Evolutionary conservation across 2,113 vertebrate species (phyloP), one percentile per base, ranked within the genome.

Genomic region (Antigone vipio): DNA sequence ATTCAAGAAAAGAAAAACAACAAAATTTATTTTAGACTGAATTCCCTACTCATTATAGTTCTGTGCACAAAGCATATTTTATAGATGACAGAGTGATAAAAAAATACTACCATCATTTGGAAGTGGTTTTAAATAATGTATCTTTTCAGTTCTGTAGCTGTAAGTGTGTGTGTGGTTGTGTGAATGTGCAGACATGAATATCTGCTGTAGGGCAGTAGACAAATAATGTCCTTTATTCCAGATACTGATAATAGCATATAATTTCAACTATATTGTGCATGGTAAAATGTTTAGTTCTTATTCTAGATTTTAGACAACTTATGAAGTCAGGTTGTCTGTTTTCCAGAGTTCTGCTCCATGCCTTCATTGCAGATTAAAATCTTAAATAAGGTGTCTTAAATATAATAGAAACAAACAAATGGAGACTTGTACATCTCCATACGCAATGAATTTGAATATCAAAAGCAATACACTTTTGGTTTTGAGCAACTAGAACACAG

Each of bases 101-200:
- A 97, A 93, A 89, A 79, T 34, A 13, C 44, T 27, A 92, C 47
- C 17, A n/a, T 77, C 27, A 71, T 74, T 69, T 74, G 50, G 24
- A 88, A 94, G 76, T n/a, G 38, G 20, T 91, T 96, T 97, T 92
- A 95, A 92, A 97, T 97, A 97, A 97, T 87, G 38, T 67, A 92
- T 83, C 58, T 96, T 55, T 96, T 85, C 71, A 66, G 50, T 42
- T 94, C 59, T 74, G 22, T 42, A 64, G 49, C 53, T 60, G 45
- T 15, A 87, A 74, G 45, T 27, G 44, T 8, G 7, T 44, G 49
- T 35, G 16, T 42, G n/a, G 66, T 18, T 75, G 60, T 69, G 23
- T 74, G 53, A 89, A 53, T 79, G 63, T 84, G 30, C 52, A 80
- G 85, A 83, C 24, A 53, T 30, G 66, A 89, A 76, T 95, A 85